Evolutionary conservation across 2,888 invertebrate species (phyloP).

Genomic region (Sericinus montela): DNA sequence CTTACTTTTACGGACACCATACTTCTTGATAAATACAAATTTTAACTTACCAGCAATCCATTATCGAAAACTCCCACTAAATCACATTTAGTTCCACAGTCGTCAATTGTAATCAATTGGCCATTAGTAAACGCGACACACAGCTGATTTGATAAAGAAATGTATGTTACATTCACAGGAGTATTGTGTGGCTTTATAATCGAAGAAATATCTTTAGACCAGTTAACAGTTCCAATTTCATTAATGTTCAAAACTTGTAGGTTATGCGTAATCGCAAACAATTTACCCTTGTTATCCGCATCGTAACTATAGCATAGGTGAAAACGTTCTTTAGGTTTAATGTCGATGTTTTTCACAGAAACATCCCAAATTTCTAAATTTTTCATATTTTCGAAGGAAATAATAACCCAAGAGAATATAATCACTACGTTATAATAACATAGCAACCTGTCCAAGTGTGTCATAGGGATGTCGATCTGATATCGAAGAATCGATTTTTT

Average conservation of each 20-base stretch:
- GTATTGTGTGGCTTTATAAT: conserved; percentile 58
- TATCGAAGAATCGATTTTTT: no score
- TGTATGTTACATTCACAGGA: conserved; percentile 59
- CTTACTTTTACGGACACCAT: no score
- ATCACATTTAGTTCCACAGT: conserved; percentile 43
- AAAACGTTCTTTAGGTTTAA: conserved; percentile 35
- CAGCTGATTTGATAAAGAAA: conserved; percentile 51
- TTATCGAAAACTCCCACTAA: conserved; percentile 52
- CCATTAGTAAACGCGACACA: conserved; percentile 62
- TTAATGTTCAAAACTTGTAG: conserved; percentile 49
- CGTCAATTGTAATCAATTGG: conserved; percentile 52
- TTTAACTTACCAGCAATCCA: conserved; percentile 54
- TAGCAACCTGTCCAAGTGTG: no score
- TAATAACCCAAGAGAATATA: no score
- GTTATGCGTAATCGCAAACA: conserved; percentile 61
- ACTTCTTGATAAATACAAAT: not conserved
- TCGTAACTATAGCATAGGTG: conserved; percentile 53
- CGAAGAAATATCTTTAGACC: conserved; percentile 50
- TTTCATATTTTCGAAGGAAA: conserved; percentile 55
- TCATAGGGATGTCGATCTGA: no score
- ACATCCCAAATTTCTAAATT: conserved; percentile 61
- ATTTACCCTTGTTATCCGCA: conserved; percentile 46
- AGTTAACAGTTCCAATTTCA: conserved; percentile 45
- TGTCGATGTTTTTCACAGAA: conserved; percentile 37
- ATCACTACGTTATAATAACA: no score